Evolutionary conservation across 1,140 invertebrate species (phyloP), one percentile per base, ranked within the genome.

Genomic region (Archivesica marissinica): DNA sequence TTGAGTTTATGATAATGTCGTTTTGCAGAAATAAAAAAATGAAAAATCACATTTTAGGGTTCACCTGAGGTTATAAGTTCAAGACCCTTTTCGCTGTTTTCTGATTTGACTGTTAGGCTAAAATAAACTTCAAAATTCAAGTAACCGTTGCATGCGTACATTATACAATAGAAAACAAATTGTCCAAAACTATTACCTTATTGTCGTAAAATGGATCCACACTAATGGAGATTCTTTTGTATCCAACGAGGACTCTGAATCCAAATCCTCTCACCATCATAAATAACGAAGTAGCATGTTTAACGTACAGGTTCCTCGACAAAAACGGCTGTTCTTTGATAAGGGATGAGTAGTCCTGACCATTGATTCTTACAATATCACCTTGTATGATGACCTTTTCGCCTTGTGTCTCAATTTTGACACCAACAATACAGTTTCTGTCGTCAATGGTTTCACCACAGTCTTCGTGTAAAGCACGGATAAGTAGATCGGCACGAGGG

Each of bases 201-300:
- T 88, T 88, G 50, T 86, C 81, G 61, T 86, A 88, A 50, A 86
- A 88, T 41, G 87, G 80, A 38, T 79, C 78, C 15, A 88, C 61
- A 41, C 77, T 88, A 35, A 88, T 52, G 47, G 54, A 86, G 9
- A 88, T 74, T 33, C 66, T 38, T 17, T 44, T 35, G 44, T 83
- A 35, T 39, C 86, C 85, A 25, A 50, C 86, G 0, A 86, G 64
- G 2, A 88, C 70, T 28, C 75, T 39, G 56, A 88, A 88, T 7
- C 87, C 87, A 70, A 88, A 88, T 0, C 87, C 87, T 52, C 61
- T 30, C 1, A 88, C 56, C 66, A 84, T 33, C 39, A 61, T 66
- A 38, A 86, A 88, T 28, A 79, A 47, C 0, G 80, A 79, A 0
- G 87, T 88, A 4, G 77, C 84, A 56, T 75, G 79, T 56, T 88